phyloP scores from a whole-genome alignment of 2,797 vertebrate genomes.

The Coluber constrictor region DNA sequence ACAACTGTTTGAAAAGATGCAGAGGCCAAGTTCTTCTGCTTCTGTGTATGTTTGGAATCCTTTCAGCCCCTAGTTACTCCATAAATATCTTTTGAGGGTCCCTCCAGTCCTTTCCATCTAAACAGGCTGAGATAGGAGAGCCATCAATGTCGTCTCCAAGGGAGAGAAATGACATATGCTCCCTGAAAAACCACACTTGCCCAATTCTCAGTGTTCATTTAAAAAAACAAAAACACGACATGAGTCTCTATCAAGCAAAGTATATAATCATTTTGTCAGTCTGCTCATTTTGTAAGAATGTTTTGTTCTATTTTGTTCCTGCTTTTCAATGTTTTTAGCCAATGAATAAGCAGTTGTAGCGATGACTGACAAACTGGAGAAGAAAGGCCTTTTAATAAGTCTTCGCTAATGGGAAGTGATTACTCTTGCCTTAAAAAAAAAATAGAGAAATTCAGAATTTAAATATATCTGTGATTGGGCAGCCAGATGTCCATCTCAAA shows the following conservation, averaged over 20 bases:
- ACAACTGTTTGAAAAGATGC: not conserved
- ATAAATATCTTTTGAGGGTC: not conserved
- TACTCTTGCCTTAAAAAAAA: not conserved
- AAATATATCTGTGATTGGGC: not conserved
- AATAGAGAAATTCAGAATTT: not conserved
- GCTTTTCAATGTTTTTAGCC: not conserved
- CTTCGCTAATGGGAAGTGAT: not conserved
- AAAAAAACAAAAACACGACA: not conserved
- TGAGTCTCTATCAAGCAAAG: not conserved
- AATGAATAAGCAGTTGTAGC: not conserved
- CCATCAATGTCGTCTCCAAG: not conserved
- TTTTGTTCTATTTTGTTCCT: not conserved
- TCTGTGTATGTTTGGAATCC: not conserved
- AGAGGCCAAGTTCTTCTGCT: not conserved
- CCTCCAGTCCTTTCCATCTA: not conserved
- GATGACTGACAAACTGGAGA: not conserved
- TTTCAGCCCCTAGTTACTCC: not conserved
- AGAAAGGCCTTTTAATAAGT: not conserved
- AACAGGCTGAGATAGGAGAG: not conserved
- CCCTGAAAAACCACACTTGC: not conserved
- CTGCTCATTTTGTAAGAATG: not conserved
- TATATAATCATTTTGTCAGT: not conserved
- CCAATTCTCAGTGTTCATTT: not conserved
- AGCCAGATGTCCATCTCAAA: not conserved
- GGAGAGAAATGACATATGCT: not conserved